These are phyloP conservation scores for Pammene fasciana DNA, from an alignment of 2,888 invertebrate species.

Conservation along the genomic window DNA sequence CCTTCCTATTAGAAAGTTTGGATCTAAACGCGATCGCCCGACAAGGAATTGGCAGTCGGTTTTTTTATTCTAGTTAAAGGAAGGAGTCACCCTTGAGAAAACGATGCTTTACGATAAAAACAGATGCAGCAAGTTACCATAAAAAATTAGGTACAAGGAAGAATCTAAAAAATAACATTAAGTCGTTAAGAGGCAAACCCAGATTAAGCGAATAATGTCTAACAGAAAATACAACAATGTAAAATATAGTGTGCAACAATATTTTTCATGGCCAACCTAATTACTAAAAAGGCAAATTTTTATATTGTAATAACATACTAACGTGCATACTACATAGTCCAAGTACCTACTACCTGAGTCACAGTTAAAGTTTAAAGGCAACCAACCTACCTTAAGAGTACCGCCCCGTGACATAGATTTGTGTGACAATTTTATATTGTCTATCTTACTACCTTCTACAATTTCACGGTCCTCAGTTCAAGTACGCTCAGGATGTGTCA, in stretches of 20 bases:
- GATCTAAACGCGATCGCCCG: constrained; percentile 43
- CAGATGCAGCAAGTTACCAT: too few relatives aligned
- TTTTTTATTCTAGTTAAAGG: constrained; percentile 38
- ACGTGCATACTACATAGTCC: too few relatives aligned
- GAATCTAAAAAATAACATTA: too few relatives aligned
- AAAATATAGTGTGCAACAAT: too few relatives aligned
- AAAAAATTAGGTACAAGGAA: too few relatives aligned
- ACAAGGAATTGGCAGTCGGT: constrained; percentile 47
- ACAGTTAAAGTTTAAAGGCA: background rate
- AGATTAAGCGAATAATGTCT: too few relatives aligned
- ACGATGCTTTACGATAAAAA: background rate
- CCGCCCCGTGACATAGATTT: background rate
- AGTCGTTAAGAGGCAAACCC: too few relatives aligned
- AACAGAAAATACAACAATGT: too few relatives aligned
- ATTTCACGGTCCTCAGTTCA: constrained; percentile 31
- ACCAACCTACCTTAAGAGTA: background rate
- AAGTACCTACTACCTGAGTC: too few relatives aligned
- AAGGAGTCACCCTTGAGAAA: background rate
- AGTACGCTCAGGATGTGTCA: constrained; percentile 31
- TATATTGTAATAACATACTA: too few relatives aligned
- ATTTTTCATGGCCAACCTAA: too few relatives aligned
- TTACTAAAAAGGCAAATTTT: too few relatives aligned
- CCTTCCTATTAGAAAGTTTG: constrained; percentile 61
- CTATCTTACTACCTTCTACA: background rate
- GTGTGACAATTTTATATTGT: background rate